Evolutionary conservation across 2,113 vertebrate species (phyloP).

Genomic region (Alouatta palliata): DNA sequence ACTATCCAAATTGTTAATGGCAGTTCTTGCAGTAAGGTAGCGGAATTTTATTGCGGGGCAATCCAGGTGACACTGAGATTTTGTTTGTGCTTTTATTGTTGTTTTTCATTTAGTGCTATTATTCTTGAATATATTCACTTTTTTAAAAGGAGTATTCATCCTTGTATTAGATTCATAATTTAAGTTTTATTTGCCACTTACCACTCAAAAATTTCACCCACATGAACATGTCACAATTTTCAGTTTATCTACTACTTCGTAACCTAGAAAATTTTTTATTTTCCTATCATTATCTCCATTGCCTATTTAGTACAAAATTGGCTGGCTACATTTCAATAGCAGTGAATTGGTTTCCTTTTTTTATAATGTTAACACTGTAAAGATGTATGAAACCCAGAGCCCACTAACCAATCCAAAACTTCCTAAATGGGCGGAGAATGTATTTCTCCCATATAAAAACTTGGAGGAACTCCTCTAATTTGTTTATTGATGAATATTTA

Average conservation of each 20-base stretch:
- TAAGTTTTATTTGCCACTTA: background rate
- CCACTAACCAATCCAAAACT: background rate
- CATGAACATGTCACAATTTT: background rate
- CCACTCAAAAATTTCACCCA: background rate
- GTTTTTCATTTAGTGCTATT: background rate
- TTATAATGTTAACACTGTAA: background rate
- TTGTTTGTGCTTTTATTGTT: background rate
- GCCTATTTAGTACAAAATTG: background rate
- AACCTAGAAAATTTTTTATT: background rate
- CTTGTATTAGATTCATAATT: background rate
- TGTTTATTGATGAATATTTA: constrained; percentile 26
- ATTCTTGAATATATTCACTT: background rate
- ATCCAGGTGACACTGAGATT: background rate
- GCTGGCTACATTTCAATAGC: background rate
- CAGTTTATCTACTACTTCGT: background rate
- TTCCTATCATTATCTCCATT: background rate
- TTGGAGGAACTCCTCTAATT: constrained; percentile 40
- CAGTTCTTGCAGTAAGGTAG: background rate
- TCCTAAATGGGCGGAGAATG: background rate
- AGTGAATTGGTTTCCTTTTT: background rate
- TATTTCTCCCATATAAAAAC: background rate
- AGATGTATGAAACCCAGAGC: background rate
- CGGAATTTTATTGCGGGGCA: background rate
- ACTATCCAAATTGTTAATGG: background rate
- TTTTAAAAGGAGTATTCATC: background rate